These are phyloP conservation scores for Sebastes miniatus DNA, from an alignment of 2,797 vertebrate genomes.

Conservation along the genomic window DNA sequence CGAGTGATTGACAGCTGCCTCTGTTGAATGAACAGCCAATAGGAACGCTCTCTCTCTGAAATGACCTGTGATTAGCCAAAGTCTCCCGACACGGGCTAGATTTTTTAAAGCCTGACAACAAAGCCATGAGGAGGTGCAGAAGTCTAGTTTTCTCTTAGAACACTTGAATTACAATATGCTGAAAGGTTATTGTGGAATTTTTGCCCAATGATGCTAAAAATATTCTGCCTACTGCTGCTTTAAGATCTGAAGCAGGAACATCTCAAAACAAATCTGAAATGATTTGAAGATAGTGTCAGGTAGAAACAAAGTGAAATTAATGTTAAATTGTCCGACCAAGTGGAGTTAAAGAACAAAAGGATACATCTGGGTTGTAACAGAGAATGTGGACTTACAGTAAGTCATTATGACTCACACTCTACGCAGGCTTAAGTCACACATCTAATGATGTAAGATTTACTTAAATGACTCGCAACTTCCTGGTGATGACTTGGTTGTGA, in stretches of 20 bases:
- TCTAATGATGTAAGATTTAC: conserved; percentile 31
- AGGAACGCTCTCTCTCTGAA: neutral
- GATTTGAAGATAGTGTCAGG: neutral
- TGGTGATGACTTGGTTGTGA: conserved; percentile 37
- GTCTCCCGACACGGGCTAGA: no score
- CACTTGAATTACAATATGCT: neutral
- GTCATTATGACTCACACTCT: conserved; percentile 31
- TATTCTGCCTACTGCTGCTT: neutral
- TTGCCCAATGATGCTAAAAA: neutral
- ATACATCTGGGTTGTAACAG: neutral
- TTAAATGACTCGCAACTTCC: conserved; percentile 19
- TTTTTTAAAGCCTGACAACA: neutral
- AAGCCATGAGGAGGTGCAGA: neutral
- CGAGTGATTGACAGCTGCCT: neutral
- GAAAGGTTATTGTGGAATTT: neutral
- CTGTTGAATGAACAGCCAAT: neutral
- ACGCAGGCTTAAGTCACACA: conserved; percentile 20
- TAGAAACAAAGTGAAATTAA: no score
- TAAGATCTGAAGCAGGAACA: neutral
- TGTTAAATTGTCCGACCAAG: neutral
- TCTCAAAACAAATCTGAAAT: neutral
- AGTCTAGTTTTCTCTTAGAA: neutral
- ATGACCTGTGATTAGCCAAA: no score
- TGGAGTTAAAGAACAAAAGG: no score
- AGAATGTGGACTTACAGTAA: neutral